Evolutionary conservation across 2,888 invertebrate species (phyloP).

Genomic region (Acanthosepion pharaonis): DNA sequence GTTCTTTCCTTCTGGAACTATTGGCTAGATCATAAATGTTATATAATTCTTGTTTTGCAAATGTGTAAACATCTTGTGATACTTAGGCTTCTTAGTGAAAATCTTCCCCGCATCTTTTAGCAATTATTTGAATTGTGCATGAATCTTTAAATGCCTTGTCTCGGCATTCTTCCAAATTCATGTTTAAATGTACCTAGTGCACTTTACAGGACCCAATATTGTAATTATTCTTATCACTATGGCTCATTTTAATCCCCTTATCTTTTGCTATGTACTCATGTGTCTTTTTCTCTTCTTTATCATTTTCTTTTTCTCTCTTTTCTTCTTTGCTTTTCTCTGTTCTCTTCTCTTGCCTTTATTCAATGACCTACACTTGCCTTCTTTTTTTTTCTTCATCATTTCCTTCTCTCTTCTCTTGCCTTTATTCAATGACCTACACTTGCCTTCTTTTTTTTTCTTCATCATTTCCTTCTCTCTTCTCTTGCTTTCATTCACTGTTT

Average conservation of each 20-base stretch:
- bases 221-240: neutral
- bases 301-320: neutral
- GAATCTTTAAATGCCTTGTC: neutral
- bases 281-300: neutral
- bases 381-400: neutral
- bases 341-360: neutral
- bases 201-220: neutral
- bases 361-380: neutral
- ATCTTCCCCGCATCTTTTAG: neutral
- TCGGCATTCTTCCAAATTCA: conserved; percentile 8
- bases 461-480: neutral
- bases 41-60: neutral
- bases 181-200: neutral
- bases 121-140: conserved; percentile 15
- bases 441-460: neutral
- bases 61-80: neutral
- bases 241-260: neutral
- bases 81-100: neutral
- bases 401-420: neutral
- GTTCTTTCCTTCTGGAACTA: neutral
- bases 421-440: neutral
- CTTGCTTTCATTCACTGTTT: neutral
- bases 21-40: neutral
- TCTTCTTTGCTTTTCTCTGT: neutral
- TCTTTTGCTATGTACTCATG: neutral